Evolutionary conservation across 2,113 vertebrate species (phyloP), one percentile per base, ranked within the genome.

Genomic region (Nothocercus julius): DNA sequence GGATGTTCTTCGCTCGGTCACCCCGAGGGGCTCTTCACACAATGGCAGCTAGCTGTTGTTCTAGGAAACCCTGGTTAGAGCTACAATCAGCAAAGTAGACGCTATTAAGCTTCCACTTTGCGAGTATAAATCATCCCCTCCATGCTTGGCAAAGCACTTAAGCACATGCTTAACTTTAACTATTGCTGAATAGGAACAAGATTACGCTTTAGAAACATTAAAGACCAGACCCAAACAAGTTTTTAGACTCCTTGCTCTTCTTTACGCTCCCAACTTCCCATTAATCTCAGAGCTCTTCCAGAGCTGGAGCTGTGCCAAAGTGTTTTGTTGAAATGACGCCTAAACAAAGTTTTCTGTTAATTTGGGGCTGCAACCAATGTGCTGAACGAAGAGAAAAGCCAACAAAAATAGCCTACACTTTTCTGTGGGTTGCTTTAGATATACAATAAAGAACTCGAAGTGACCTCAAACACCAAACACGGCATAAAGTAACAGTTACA

Each of bases 41-140:
- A 0, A 74, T 49, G 53, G 76, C 76, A 63, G 68, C 45, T 76
- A 85, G 22, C 47, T 27, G 76, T 44, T 13, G 8, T 56, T 36
- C 76, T 64, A 5, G 13, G 64, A 81, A 86, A 78, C 54, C 25
- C 84, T 81, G 22, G 27, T 89, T 42, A 66, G 38, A 86, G 82
- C 80, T 89, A 47, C n/a, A 34, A 75, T 79, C 89, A 76, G 84
- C 81, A 49, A 85, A 89, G 74, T 27, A 79, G 61, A 87, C 2
- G 2, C 77, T n/a, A 86, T 53, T 62, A 86, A 72, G 58, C 92
- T 93, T 87, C 91, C 67, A 66, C 69, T 87, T 85, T 21, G 66
- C 42, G 77, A 87, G 40, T 40, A 89, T 89, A 96, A 93, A 96
- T 84, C 94, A 95, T 64, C 38, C 53, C 66, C 53, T 82, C 77